These are phyloP conservation scores for Tetrax tetrax DNA, from an alignment of 2,113 vertebrate species.

Conservation along the genomic window DNA sequence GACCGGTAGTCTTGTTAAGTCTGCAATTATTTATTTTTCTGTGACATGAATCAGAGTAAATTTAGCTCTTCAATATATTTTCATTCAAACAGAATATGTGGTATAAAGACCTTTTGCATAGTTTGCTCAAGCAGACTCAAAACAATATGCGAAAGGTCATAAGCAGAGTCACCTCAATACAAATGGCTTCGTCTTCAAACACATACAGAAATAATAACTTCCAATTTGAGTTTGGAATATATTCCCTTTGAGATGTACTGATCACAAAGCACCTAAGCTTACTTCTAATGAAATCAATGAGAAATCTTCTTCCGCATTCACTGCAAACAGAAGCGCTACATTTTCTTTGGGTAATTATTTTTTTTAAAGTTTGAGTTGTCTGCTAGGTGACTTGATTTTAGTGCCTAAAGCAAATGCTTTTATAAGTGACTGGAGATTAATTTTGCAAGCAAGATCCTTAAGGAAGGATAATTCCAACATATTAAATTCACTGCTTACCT, in stretches of 20 bases:
- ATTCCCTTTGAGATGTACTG: neutral
- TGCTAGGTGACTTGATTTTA: slow-evolving; percentile 22
- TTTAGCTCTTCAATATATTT: neutral
- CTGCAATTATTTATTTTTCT: neutral
- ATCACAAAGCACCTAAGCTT: neutral
- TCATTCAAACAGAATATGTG: neutral
- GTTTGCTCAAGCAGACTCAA: neutral
- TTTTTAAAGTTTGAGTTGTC: neutral
- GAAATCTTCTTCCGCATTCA: neutral
- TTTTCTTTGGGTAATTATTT: neutral
- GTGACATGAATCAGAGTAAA: neutral
- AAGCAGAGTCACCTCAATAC: neutral
- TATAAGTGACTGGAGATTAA: slow-evolving; percentile 30
- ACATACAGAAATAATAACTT: neutral
- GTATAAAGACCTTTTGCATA: neutral
- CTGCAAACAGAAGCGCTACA: neutral
- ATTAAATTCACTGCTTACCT: slow-evolving; percentile 34
- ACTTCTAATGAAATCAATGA: neutral
- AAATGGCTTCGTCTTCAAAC: neutral
- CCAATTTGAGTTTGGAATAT: neutral
- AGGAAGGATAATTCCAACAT: slow-evolving; percentile 39
- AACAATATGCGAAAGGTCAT: neutral
- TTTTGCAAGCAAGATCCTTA: slow-evolving; percentile 14
- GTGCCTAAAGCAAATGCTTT: slow-evolving; percentile 38
- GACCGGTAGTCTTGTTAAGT: neutral